Evolutionary conservation across 2,113 vertebrate species (phyloP).

Genomic region (Pleuronectes platessa): DNA sequence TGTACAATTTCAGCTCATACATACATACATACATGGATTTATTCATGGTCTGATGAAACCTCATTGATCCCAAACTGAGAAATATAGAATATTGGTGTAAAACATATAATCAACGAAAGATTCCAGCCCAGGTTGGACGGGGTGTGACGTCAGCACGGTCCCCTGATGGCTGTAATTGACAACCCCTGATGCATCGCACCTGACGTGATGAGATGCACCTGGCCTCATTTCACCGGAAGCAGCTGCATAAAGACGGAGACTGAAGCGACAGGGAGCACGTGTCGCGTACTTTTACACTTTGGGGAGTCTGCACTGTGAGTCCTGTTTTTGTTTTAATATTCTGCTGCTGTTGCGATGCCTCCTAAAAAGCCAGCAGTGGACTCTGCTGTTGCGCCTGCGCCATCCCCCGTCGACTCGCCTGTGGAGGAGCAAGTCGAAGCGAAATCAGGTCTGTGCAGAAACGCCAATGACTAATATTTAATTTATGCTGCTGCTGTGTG

Average conservation of each 20-base stretch:
- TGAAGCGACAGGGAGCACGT: fast-evolving
- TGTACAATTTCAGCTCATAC: no score
- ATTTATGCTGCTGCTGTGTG: not conserved
- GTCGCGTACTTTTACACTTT: not conserved
- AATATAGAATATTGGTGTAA: no score
- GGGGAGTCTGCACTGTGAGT: not conserved
- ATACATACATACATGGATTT: no score
- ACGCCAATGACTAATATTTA: not conserved
- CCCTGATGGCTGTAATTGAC: not conserved
- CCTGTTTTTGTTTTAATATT: not conserved
- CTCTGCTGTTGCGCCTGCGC: not conserved
- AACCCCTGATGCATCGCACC: slow-evolving; percentile 24
- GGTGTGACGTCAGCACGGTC: not conserved
- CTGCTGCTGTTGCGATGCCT: slow-evolving; percentile 37
- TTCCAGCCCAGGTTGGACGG: not conserved
- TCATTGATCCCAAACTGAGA: no score
- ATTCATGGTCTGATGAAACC: no score
- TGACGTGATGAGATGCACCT: slow-evolving; percentile 49
- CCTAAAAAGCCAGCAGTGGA: slow-evolving; percentile 52
- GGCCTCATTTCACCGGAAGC: slow-evolving; percentile 29
- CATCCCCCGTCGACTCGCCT: not conserved
- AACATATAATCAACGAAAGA: no score
- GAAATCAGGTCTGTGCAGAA: slow-evolving; percentile 41
- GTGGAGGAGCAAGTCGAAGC: not conserved
- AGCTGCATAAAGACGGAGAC: slow-evolving; percentile 37